Evolutionary conservation across 35 echinoderm and acorn worm genomes (phyloP), one percentile per base, ranked within the genome.

Genomic region (Lytechinus variegatus): DNA sequence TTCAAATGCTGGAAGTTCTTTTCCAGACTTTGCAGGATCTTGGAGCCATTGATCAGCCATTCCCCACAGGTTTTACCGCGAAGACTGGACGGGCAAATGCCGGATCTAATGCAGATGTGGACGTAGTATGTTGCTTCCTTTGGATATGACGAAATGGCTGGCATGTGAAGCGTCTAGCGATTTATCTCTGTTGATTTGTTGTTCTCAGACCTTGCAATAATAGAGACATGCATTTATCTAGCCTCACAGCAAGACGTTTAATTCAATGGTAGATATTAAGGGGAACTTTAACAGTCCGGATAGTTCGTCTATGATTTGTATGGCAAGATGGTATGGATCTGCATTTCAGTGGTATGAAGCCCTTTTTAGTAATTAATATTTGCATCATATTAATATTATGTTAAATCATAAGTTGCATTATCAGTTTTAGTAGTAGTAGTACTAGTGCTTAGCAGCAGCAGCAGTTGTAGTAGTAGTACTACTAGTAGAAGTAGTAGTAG

Each of bases 121-220:
- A 79, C 66, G 66, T 79, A 79, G 16, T 79, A n/a, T 79, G 16
- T 24, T 79, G 66, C 61, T 79, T 7, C 66, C 19, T 24, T 7
- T 79, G 66, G 66, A 79, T 1, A 79, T 79, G 66, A 27, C 66
- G n/a, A 79, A 79, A 79, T 79, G 66, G 66, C 66, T 79, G 66
- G 66, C 66, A 79, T 79, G 66, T 24, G 8, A 79, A 24, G 19
- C 66, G 19, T 79, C 66, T 79, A n/a, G 66, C 21, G 66, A 16
- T 79, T 79, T 79, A 79, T 79, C 66, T 79, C 16, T 79, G 66
- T 79, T 79, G 66, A 24, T 79, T 79, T 79, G 66, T 79, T 79
- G 19, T 79, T 79, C 19, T 79, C 66, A 79, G 66, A 79, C 66
- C 66, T 79, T 79, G 5, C 66, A n/a, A n/a, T 79, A n/a, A 79